phyloP scores from a whole-genome alignment of 30 jellyfish, hydroid and myxozoan species.

The Kudoa iwatai region DNA sequence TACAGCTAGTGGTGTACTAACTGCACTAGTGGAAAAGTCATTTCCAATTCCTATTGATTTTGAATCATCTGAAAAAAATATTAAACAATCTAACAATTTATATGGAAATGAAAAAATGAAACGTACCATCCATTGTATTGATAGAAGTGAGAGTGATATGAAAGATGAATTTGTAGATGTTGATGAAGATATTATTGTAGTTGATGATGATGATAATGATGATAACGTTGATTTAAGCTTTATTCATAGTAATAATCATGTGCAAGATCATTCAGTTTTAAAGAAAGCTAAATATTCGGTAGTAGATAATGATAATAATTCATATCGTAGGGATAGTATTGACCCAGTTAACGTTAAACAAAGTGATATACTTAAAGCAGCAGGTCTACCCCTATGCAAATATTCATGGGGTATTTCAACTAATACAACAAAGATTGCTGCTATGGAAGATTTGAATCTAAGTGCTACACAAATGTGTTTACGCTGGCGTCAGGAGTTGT shows the following conservation, averaged over 20 bases:
- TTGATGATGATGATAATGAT: constrained; percentile 2
- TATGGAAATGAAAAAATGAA: constrained; percentile 4
- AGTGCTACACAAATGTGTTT: constrained; percentile 7
- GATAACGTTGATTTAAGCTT: neutral
- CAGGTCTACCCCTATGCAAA: neutral
- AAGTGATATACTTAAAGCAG: neutral
- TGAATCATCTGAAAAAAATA: neutral
- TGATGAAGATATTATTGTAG: neutral
- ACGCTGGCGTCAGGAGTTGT: constrained; percentile 16
- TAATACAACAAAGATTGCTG: no score
- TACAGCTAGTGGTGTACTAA: constrained; percentile 26
- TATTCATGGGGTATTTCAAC: neutral
- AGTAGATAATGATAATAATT: no score
- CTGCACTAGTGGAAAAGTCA: constrained; percentile 39
- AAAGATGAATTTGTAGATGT: neutral
- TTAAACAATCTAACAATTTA: neutral
- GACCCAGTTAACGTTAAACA: neutral
- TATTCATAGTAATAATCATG: no score
- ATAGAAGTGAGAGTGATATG: neutral
- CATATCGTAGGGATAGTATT: no score
- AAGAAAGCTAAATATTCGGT: no score
- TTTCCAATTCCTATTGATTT: constrained; percentile 24
- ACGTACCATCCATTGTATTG: constrained; percentile 2
- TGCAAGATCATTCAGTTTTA: neutral
- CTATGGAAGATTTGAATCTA: neutral